Base-by-base conservation (phyloP, 2,888 invertebrate genomes). In the Brachyopa scutellaris region DNA sequence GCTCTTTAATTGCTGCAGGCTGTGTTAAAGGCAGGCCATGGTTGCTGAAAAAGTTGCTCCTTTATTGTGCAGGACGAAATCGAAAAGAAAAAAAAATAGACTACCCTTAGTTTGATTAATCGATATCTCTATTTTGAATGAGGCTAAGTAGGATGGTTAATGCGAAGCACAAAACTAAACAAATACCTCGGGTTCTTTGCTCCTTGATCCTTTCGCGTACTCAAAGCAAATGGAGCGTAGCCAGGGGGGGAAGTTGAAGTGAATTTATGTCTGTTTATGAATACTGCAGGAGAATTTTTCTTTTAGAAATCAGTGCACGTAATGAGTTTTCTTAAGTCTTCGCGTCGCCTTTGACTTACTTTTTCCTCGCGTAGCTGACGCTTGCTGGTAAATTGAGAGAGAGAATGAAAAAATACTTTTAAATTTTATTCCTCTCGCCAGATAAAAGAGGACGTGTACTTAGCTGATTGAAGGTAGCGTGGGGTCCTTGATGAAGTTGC, bases 1-100 rank as follows among this genome's bases (percentile, higher is more conserved):
- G 53, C 70, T 61, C 33, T 23, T 61, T 72, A 45, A 45, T 72
- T 72, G 59, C 70, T 17, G 38, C 47, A 38, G 26, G 15, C n/a
- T n/a, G n/a, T n/a, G n/a, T n/a, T n/a, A n/a, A n/a, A n/a, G n/a
- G 33, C 4, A 1, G 21, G 31, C 31, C 17, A 2, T 9, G 2
- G 40, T 31, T 13, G 29, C 31, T 33, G 40, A 21, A 49, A 51
- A 61, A 70, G 61, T 61, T 72, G 8, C 11, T 45, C 42, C 11
- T 51, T 53, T 42, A 11, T 15, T 45, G 29, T 11, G 29, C 13
- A 42, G 40, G 29, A 36, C 45, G 21, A 45, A 9, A n/a, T n/a
- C n/a, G n/a, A n/a, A n/a, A n/a, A n/a, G 2, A 6, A 17, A 40
- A 17, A 8, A 40, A 15, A 21, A 13, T 8, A 8, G 8, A 8